Evolutionary conservation across 1,140 invertebrate genomes (phyloP).

Genomic region (Nymphalis io): DNA sequence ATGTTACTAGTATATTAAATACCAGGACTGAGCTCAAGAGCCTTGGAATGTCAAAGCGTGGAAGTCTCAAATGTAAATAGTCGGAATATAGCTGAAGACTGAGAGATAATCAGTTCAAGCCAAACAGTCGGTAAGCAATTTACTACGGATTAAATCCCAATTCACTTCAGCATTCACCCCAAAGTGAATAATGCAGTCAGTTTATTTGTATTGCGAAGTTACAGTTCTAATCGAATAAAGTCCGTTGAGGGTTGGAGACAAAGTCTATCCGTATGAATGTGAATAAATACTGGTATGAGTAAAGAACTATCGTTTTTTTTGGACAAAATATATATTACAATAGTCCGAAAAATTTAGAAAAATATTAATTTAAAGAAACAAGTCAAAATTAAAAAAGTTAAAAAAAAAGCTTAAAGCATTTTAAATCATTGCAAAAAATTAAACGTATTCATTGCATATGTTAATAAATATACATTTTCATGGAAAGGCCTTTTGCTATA

Average conservation of each 20-base stretch:
- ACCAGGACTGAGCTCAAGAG: background rate
- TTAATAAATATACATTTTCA: too few relatives aligned
- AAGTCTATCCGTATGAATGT: conserved; percentile 15
- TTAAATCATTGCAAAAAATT: too few relatives aligned
- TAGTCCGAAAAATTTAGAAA: too few relatives aligned
- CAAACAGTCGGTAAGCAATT: conserved; percentile 69
- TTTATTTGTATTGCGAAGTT: conserved; percentile 66
- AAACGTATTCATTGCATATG: too few relatives aligned
- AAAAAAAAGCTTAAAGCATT: too few relatives aligned
- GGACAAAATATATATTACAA: too few relatives aligned
- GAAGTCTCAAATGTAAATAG: conserved; percentile 47
- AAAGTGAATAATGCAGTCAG: conserved; percentile 66
- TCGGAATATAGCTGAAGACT: conserved; percentile 46
- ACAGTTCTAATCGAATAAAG: conserved; percentile 65
- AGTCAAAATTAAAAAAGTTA: too few relatives aligned
- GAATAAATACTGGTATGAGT: conserved; percentile 1
- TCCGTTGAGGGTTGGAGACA: conserved; percentile 52
- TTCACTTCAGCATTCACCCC: conserved; percentile 57
- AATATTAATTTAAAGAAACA: too few relatives aligned
- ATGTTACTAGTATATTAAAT: conserved; percentile 1
- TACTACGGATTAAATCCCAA: conserved; percentile 64
- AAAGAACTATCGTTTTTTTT: background rate
- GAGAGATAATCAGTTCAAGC: conserved; percentile 51
- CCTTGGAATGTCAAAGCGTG: conserved; percentile 31
- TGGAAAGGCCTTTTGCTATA: too few relatives aligned